Evolutionary conservation across 2,888 invertebrate species (phyloP).

Genomic region (Tribolium freemani): DNA sequence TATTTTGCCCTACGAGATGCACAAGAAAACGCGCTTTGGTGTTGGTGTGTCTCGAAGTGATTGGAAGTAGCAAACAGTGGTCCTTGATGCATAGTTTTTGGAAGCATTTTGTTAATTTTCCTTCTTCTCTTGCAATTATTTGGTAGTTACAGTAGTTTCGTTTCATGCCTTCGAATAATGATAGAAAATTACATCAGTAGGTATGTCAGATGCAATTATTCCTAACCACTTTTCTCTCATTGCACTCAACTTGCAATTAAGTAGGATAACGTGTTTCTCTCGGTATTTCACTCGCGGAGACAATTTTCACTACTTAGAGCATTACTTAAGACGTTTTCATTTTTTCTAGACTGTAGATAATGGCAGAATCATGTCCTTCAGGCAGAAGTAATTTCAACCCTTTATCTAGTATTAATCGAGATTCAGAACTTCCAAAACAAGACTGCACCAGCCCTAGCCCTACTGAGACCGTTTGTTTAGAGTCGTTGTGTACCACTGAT

Average conservation of each 20-base stretch:
- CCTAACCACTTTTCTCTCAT: conserved; percentile 3
- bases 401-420: conserved; percentile 56
- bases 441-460: conserved; percentile 67
- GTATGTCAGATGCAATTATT: conserved; percentile 9
- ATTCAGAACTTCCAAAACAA: conserved; percentile 62
- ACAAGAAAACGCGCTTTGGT: background rate
- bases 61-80: conserved; percentile 18
- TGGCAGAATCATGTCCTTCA: conserved; percentile 68
- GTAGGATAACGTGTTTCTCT: background rate
- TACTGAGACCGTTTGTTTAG: conserved; percentile 66
- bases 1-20: conserved; percentile 34
- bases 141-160: conserved; percentile 6
- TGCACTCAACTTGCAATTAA: conserved; percentile 11
- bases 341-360: conserved; percentile 52
- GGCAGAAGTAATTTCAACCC: conserved; percentile 57
- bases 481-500: conserved; percentile 59
- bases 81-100: conserved; percentile 27
- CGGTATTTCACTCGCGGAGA: background rate
- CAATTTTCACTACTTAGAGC: background rate
- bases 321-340: background rate
- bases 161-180: conserved; percentile 13
- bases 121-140: background rate
- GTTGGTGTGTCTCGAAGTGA: conserved; percentile 21
- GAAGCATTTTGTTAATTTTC: conserved; percentile 4
- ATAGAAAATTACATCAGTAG: conserved; percentile 24